Conservation (phyloP, 2,113 vertebrate genomes). For the Chaetorhynchus papuensis region DNA sequence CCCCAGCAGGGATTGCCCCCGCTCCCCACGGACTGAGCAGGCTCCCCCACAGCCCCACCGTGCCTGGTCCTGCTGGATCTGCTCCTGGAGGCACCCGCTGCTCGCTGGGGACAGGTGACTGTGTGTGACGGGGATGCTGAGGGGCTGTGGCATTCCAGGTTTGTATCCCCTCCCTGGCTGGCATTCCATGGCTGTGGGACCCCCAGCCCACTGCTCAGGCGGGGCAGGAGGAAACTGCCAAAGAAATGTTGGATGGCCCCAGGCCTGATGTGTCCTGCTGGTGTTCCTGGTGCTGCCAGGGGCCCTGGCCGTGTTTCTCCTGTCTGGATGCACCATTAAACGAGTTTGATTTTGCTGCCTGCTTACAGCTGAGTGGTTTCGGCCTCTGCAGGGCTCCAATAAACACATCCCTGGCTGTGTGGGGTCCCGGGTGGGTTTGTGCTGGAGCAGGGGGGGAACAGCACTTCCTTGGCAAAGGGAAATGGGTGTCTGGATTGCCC, state of each 20-base stretch:
- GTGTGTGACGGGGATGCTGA: not conserved
- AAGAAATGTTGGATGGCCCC: fast-evolving
- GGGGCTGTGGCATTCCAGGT: not conserved
- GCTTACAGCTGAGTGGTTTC: not conserved
- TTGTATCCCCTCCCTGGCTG: not conserved
- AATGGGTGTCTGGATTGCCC: not conserved
- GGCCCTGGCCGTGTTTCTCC: not conserved
- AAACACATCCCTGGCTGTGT: not conserved
- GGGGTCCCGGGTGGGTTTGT: fast-evolving
- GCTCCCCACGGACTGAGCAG: not conserved
- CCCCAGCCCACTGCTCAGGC: not conserved
- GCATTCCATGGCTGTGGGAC: fast-evolving
- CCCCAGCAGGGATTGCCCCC: not conserved
- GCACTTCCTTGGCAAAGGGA: not conserved
- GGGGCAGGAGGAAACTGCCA: not conserved
- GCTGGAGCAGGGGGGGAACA: not conserved
- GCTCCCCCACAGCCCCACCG: not conserved
- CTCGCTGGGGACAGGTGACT: not conserved
- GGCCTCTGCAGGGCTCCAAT: not conserved
- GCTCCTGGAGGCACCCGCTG: not conserved
- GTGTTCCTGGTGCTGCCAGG: not conserved
- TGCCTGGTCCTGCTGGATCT: not conserved
- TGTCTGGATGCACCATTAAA: constrained; percentile 16
- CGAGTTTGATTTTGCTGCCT: not conserved
- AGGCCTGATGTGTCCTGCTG: not conserved